Percentiles rank a stretch among this genome's conserved stretches.
phyloP scores from a whole-genome alignment of 1,140 invertebrate species.

The Lethocerus indicus region DNA sequence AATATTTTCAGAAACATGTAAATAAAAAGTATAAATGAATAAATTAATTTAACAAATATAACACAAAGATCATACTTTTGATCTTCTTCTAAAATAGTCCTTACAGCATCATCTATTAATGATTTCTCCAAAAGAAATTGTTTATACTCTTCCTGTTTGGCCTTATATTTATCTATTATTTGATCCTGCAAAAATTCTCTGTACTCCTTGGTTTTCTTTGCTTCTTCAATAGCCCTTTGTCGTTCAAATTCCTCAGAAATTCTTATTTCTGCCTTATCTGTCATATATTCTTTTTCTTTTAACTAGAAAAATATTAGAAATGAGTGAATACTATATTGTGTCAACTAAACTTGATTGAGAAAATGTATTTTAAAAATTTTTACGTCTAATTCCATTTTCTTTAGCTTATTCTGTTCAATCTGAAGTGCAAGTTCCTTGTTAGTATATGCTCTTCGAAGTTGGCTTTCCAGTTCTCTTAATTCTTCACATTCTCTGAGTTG shows the following conservation, averaged over 20 bases:
- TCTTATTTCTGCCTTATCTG: neutral
- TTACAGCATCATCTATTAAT: slow-evolving; percentile 13
- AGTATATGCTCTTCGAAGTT: slow-evolving; percentile 5
- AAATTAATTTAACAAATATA: neutral
- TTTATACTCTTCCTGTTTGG: slow-evolving; percentile 7
- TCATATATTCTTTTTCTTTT: slow-evolving; percentile 2
- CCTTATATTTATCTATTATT: slow-evolving; percentile 9
- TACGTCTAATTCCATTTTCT: neutral
- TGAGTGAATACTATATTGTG: too few species aligned
- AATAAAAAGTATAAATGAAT: neutral
- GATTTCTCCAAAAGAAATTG: slow-evolving; percentile 13
- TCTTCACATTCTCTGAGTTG: slow-evolving; percentile 1
- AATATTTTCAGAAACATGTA: too few species aligned
- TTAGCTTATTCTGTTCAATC: neutral
- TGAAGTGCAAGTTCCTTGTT: neutral
- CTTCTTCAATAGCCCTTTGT: neutral
- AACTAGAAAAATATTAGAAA: slow-evolving; percentile 1
- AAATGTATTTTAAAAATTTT: neutral
- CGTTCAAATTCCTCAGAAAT: neutral
- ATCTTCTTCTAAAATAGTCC: slow-evolving; percentile 13
- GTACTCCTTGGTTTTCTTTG: slow-evolving; percentile 6
- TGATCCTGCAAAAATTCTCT: slow-evolving; percentile 12
- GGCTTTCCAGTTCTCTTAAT: slow-evolving; percentile 2
- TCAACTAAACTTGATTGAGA: too few species aligned
- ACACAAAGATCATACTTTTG: slow-evolving; percentile 8